Base-by-base conservation (phyloP, 2,113 vertebrate genomes). In the Cyprinodon brontotheroides region DNA sequence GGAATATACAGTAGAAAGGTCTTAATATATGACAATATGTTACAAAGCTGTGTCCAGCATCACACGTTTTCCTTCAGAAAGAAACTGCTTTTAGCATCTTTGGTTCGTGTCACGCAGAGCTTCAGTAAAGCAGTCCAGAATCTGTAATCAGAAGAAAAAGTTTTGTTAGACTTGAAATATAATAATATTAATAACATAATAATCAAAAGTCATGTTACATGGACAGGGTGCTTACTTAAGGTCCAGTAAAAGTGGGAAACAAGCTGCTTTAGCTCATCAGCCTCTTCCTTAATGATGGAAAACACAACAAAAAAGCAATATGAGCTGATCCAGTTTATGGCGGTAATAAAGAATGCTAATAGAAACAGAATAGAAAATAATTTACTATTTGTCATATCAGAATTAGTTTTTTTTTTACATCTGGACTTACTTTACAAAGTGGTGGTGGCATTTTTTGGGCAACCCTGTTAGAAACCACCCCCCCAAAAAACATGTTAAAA, bases 361-460 rank as follows among this genome's bases (percentile, higher is more conserved):
- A 20, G 48, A 53, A 20, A 53, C 3, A 17, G 1, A 50, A 50
- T 15, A 50, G 48, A 50, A 7, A 50, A 50, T 14, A 4, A 20
- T 20, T 6, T 50, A 6, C 20, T 53, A 17, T n/a, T 1, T 6
- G 41, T 41, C 41, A 41, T 9, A 41, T 9, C 3, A 3, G 17
- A 57, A 57, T 20, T 3, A 57, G n/a, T 7, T 20, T 20, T 59
- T 72, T 1, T 8, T 38, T 2, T 2, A 20, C 70, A 15, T 22
- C 0, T 61, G 4, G 43, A 92, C 89, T 93, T 79, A 94, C 94
- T 89, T 95, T 11, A 12, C 41, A 75, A 93, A 92, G 48, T 62
- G 84, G 80, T 95, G 94, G 6, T 78, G 85, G 77, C 94, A 94
- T 83, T 95, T 95, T 81, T 90, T 95, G 8, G 93, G 93, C 2